Evolutionary conservation across 1,140 invertebrate species (phyloP), one percentile per base, ranked within the genome.

Genomic region (Coenobita brevimanus): DNA sequence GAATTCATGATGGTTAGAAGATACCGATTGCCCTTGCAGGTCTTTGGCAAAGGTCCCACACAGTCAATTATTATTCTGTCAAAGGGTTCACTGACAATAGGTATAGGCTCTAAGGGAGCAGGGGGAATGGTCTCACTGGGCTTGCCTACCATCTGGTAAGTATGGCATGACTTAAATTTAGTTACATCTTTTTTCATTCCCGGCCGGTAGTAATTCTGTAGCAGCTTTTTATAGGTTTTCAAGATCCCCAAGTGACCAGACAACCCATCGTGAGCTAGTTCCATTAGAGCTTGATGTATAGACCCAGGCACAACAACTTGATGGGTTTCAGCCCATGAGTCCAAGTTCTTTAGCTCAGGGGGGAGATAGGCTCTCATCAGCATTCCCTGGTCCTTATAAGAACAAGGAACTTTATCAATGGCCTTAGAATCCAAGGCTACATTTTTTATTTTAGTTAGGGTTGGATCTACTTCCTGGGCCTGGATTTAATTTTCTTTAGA

Each of bases 101-200:
- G 80, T 67, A 82, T 82, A 13, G 80, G 64, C 3, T 82, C 17
- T 13, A 67, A 36, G 2, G 80, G 80, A 41, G 80, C 80, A 67
- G 57, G 6, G 3, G 80, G 80, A n/a, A 82, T 67, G 17, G n/a
- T 30, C 43, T 67, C 15, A 30, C 67, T 82, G 2, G 80, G 60
- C 30, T 82, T 82, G 10, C 80, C 80, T n/a, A 69, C 4, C 15
- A 67, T 38, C 38, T 82, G 62, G 41, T 41, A 82, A 6, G 41
- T 43, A 69, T 67, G 80, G 43, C 80, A 82, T 24, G 80, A 67
- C 10, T 24, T 67, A 67, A 67, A 82, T 2, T 67, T 64, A 24
- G 62, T 43, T 4, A 82, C 38, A 46, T 67, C 30, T 8, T 24
- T 10, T 13, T 82, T 67, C 6, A 82, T 41, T 17, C 24, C 41